A percentile compares a stretch with the other conserved stretches of the same genome.
These are phyloP conservation scores for Dynastes maya DNA, from an alignment of 2,888 invertebrate genomes.

Conservation along the genomic window DNA sequence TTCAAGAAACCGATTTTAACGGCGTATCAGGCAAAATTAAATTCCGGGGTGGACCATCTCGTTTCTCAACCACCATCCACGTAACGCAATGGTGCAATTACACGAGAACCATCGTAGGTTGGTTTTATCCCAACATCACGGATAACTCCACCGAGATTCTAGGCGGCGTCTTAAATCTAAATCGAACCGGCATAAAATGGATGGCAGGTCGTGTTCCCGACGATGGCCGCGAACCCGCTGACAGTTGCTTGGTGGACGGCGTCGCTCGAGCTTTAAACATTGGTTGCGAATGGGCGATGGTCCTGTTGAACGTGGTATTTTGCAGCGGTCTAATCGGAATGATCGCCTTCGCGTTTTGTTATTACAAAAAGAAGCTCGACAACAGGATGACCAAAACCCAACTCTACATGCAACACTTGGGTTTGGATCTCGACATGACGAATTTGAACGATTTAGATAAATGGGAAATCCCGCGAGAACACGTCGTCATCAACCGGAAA, in stretches of 20 bases:
- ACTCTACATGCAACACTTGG: slow-evolving; percentile 81
- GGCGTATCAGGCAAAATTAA: slow-evolving; percentile 84
- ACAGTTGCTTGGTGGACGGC: slow-evolving; percentile 79
- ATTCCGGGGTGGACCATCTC: slow-evolving; percentile 80
- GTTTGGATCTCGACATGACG: slow-evolving; percentile 73
- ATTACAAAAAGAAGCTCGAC: slow-evolving; percentile 79
- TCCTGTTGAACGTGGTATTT: slow-evolving; percentile 76
- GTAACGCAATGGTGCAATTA: slow-evolving; percentile 76
- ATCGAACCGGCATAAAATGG: slow-evolving; percentile 74
- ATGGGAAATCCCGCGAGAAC: slow-evolving; percentile 90
- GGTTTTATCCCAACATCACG: slow-evolving; percentile 74
- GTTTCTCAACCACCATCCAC: slow-evolving; percentile 75
- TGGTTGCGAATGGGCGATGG: slow-evolving; percentile 82
- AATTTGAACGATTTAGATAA: slow-evolving; percentile 79
- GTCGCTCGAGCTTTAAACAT: slow-evolving; percentile 80
- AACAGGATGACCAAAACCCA: slow-evolving; percentile 79
- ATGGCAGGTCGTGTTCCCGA: slow-evolving; percentile 77
- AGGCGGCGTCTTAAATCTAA: slow-evolving; percentile 39
- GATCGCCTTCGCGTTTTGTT: slow-evolving; percentile 74
- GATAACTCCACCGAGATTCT: slow-evolving; percentile 60
- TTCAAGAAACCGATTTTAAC: slow-evolving; percentile 79
- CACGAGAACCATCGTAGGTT: slow-evolving; percentile 72
- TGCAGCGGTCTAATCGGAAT: slow-evolving; percentile 74
- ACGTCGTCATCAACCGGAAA: slow-evolving; percentile 88
- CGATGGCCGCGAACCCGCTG: slow-evolving; percentile 77